Conservation (phyloP, 2,113 vertebrate species). For the Salvelinus namaycush region DNA sequence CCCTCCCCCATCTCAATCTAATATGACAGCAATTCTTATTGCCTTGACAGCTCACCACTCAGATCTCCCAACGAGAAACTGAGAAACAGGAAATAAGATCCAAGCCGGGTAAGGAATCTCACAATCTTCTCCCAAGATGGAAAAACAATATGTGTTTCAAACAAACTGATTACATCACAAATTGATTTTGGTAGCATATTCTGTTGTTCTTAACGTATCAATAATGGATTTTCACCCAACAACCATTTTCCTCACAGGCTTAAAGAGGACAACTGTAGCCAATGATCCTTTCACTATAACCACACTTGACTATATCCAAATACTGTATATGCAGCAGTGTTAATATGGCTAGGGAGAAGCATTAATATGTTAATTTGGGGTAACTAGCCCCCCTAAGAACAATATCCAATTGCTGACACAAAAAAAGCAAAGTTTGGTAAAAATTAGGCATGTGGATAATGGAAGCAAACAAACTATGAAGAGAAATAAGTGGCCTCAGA, state of each 20-base stretch:
- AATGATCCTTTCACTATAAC: background rate
- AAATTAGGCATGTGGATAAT: too few relatives aligned
- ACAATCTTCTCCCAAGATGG: background rate
- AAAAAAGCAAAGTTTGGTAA: too few relatives aligned
- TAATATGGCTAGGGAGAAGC: background rate
- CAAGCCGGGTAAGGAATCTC: background rate
- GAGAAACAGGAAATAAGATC: slow-evolving; percentile 31
- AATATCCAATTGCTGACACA: too few relatives aligned
- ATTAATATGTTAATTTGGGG: background rate
- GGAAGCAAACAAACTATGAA: too few relatives aligned
- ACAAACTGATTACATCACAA: background rate
- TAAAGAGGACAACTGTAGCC: background rate
- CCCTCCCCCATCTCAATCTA: slow-evolving; percentile 31
- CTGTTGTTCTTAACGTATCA: background rate
- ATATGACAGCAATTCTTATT: slow-evolving; percentile 25
- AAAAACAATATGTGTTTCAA: background rate
- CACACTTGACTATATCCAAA: background rate
- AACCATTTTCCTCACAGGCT: background rate
- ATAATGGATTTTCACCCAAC: background rate
- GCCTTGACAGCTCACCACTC: slow-evolving; percentile 55
- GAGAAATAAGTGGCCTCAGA: too few relatives aligned
- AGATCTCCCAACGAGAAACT: slow-evolving; percentile 48
- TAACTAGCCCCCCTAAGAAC: too few relatives aligned
- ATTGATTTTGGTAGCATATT: background rate
- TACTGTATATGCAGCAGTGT: background rate